Percentiles rank a stretch among this genome's conserved stretches.
These are phyloP conservation scores for Metellina segmentata DNA, from an alignment of 2,888 invertebrate genomes.

Conservation along the genomic window DNA sequence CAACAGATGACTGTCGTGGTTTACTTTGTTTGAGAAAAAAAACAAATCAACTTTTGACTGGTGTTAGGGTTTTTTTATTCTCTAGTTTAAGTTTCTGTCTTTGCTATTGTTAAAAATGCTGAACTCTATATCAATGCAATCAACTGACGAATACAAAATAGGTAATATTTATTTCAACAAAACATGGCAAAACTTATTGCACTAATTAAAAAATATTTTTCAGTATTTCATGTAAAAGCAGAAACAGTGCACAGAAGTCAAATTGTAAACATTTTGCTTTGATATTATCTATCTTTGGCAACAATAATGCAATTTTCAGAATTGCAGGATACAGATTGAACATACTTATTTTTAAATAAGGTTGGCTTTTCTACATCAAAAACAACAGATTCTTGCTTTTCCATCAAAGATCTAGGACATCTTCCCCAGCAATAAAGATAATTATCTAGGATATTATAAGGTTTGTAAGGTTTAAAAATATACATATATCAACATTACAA, in stretches of 20 bases:
- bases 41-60: no score
- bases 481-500: neutral
- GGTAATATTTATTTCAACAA: no score
- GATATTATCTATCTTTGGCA: conserved; percentile 1
- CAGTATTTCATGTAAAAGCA: neutral
- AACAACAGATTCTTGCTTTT: neutral
- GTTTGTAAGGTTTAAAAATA: neutral
- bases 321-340: conserved; percentile 29
- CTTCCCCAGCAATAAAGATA: conserved; percentile 58
- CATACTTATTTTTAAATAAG: neutral
- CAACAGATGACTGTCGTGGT: no score
- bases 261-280: neutral
- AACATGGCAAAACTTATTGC: neutral
- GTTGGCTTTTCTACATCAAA: neutral
- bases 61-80: no score
- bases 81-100: no score
- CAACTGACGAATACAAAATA: no score
- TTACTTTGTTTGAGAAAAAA: no score
- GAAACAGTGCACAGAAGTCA: neutral
- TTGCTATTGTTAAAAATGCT: no score
- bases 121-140: no score
- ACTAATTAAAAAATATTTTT: neutral
- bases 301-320: conserved; percentile 53
- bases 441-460: conserved; percentile 32
- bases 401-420: conserved; percentile 46